A percentile compares a stretch with the other conserved stretches of the same genome.
Evolutionary conservation across 2,888 invertebrate species (phyloP).

Genomic region (Idaea straminata): DNA sequence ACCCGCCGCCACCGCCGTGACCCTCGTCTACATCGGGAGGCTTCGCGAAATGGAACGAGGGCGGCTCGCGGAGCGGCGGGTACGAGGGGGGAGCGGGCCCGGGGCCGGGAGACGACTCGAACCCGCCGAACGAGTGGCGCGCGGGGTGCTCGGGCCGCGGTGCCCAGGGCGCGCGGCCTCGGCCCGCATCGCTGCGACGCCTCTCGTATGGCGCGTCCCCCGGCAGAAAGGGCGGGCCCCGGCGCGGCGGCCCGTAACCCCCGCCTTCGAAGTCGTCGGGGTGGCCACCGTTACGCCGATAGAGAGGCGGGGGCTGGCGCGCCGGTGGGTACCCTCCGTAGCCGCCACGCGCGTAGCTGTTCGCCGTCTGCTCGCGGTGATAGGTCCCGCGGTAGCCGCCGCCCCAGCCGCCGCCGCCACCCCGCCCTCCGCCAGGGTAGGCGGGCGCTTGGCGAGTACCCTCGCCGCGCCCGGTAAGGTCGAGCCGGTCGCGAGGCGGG

Average conservation of each 20-base stretch:
- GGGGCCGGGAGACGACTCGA: conserved; percentile 45
- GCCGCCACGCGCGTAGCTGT: too few relatives aligned
- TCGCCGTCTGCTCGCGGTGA: too few relatives aligned
- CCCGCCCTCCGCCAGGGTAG: too few relatives aligned
- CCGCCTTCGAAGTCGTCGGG: too few relatives aligned
- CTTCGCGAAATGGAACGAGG: conserved; percentile 56
- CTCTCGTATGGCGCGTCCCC: conserved; percentile 7
- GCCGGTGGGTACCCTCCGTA: too few relatives aligned
- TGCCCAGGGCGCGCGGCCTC: conserved; percentile 24
- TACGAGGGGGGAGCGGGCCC: conserved; percentile 29
- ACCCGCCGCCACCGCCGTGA: conserved; percentile 26
- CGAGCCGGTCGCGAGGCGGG: conserved; percentile 6
- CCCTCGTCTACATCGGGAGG: conserved; percentile 10
- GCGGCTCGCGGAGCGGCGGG: conserved; percentile 58
- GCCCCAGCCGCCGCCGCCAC: too few relatives aligned
- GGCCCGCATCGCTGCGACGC: conserved; percentile 11
- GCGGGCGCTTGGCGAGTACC: too few relatives aligned
- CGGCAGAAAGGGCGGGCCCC: not conserved
- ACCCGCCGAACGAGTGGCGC: conserved; percentile 56
- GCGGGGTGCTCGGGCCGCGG: conserved; percentile 30
- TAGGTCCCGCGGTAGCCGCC: too few relatives aligned
- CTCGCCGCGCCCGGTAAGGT: too few relatives aligned
- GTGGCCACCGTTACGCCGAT: too few relatives aligned
- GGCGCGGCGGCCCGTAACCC: too few relatives aligned
- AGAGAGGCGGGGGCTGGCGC: too few relatives aligned